phyloP scores from a whole-genome alignment of 2,113 vertebrate species.

The Semicossyphus pulcher region DNA sequence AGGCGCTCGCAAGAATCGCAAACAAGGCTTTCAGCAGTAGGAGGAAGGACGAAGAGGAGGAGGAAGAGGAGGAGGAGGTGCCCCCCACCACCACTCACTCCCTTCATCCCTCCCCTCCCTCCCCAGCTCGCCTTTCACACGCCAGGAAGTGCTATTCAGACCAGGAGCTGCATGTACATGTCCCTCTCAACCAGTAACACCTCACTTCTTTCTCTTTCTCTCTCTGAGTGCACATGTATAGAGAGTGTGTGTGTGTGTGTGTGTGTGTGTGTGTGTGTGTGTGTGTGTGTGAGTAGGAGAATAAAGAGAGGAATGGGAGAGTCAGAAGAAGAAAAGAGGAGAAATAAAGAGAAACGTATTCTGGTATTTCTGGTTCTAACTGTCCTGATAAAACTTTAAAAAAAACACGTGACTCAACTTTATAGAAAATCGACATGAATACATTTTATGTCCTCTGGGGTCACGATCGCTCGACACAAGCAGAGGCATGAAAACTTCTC shows the following conservation, averaged over 20 bases:
- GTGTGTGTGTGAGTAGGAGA: not conserved
- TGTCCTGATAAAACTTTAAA: not conserved
- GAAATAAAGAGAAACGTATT: not conserved
- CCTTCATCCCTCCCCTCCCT: conserved; percentile 57
- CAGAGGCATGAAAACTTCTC: conserved; percentile 23
- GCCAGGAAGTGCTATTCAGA: conserved; percentile 84
- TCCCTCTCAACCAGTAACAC: conserved; percentile 66
- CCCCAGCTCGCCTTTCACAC: conserved; percentile 79
- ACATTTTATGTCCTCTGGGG: not conserved
- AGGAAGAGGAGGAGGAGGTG: conserved; percentile 25
- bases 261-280: conserved; percentile 5
- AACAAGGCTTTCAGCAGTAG: conserved; percentile 80
- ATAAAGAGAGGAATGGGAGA: not conserved
- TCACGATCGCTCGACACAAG: conserved; percentile 13
- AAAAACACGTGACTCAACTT: too few species aligned
- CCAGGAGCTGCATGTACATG: conserved; percentile 84
- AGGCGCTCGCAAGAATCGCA: conserved; percentile 80
- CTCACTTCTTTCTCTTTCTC: conserved; percentile 50
- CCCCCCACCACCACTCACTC: conserved; percentile 36
- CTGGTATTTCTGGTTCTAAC: not conserved
- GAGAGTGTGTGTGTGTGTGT: not conserved
- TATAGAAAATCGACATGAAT: too few species aligned
- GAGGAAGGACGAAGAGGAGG: conserved; percentile 58
- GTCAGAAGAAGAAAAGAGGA: not conserved
- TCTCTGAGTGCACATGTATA: conserved; percentile 5